Percentiles rank a stretch among this genome's conserved stretches.
These are phyloP conservation scores for Amblyjoppa fuscipennis DNA, from an alignment of 2,888 invertebrate species.

Conservation along the genomic window DNA sequence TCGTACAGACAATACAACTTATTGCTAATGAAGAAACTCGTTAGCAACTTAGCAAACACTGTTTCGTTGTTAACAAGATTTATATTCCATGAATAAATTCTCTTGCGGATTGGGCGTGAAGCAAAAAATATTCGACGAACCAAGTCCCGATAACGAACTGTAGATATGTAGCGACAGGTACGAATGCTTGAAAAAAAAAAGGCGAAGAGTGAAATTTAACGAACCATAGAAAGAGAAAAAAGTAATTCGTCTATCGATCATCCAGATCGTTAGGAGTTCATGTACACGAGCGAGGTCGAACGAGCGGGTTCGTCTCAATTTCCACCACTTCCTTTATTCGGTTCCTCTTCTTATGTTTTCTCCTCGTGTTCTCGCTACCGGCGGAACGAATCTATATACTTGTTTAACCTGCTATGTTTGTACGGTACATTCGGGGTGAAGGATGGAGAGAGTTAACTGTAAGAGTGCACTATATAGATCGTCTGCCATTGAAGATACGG, in stretches of 20 bases:
- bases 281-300: slow-evolving; percentile 43
- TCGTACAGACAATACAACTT: not conserved
- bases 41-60: not conserved
- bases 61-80: slow-evolving; percentile 7
- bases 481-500: not conserved
- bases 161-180: slow-evolving; percentile 1
- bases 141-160: slow-evolving; percentile 18
- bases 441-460: not conserved
- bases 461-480: not conserved
- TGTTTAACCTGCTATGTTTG: not conserved
- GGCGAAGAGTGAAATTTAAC: slow-evolving; percentile 12
- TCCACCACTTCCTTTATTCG: slow-evolving; percentile 27
- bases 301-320: slow-evolving; percentile 38
- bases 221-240: slow-evolving; percentile 25
- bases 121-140: slow-evolving; percentile 29
- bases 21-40: not conserved
- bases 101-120: slow-evolving; percentile 1
- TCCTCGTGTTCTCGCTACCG: not conserved
- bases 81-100: slow-evolving; percentile 18
- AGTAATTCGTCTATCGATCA: slow-evolving; percentile 56
- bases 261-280: slow-evolving; percentile 54
- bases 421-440: not conserved
- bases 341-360: not conserved
- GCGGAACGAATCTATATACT: not conserved
- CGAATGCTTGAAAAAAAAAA: slow-evolving; percentile 31